Conservation (phyloP, 1,140 invertebrate genomes). For the Ceratina japonica region DNA sequence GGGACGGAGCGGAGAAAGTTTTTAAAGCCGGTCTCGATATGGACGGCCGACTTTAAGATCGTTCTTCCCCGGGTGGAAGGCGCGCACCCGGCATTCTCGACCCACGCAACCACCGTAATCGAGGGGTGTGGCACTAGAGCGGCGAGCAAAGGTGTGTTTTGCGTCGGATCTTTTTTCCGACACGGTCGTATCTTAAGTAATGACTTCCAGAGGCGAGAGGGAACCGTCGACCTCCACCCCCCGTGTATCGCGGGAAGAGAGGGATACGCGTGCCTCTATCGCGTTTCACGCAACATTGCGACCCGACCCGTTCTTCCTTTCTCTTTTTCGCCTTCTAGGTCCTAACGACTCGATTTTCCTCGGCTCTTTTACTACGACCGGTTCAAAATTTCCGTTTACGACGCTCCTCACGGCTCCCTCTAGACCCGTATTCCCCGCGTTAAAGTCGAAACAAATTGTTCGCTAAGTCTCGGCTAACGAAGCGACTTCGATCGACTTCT, state of each 20-base stretch:
- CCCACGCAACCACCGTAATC: conserved; percentile 53
- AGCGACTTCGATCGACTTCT: background rate
- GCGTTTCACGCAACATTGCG: conserved; percentile 56
- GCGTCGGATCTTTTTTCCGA: conserved; percentile 50
- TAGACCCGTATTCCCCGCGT: background rate
- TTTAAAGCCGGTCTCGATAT: conserved; percentile 44
- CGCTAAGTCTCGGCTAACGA: background rate
- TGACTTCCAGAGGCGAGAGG: conserved; percentile 12
- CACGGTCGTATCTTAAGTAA: conserved; percentile 60
- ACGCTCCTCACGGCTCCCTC: background rate
- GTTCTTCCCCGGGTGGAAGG: conserved; percentile 21
- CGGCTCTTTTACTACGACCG: conserved; percentile 1
- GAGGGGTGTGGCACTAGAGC: conserved; percentile 47
- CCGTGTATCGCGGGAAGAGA: background rate
- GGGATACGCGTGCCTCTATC: conserved; percentile 30
- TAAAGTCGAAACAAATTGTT: background rate
- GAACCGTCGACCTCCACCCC: background rate
- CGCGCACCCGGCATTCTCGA: conserved; percentile 48
- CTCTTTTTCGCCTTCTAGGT: conserved; percentile 28
- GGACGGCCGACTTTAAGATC: conserved; percentile 47
- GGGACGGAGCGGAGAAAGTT: conserved; percentile 34
- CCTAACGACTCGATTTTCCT: conserved; percentile 48
- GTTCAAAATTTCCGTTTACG: background rate
- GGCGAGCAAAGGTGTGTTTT: conserved; percentile 54
- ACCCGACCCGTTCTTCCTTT: background rate